A percentile compares a stretch with the other conserved stretches of the same genome.
Evolutionary conservation across 2,888 invertebrate species (phyloP).

Genomic region (Stictocephala bisonia): DNA sequence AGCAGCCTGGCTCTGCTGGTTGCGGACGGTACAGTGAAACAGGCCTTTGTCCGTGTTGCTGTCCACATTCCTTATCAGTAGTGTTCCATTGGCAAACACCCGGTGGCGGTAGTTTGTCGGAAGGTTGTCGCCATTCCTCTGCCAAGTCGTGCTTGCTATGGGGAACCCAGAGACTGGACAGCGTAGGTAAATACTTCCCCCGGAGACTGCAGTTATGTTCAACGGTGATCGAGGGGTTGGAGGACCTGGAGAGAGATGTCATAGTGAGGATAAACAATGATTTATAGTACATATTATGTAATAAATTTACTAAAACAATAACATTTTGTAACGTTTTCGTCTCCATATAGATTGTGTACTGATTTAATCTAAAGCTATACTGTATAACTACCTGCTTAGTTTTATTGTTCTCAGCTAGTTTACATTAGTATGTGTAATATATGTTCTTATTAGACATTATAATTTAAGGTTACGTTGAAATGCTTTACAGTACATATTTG

Average conservation of each 20-base stretch:
- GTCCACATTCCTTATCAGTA: conserved; percentile 65
- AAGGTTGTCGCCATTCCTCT: conserved; percentile 64
- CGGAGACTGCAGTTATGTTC: conserved; percentile 68
- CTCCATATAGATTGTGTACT: too few relatives aligned
- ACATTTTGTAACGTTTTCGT: too few relatives aligned
- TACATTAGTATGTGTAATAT: too few relatives aligned
- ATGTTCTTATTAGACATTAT: too few relatives aligned
- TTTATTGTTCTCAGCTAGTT: too few relatives aligned
- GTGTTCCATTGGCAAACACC: conserved; percentile 64
- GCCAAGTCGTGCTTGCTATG: conserved; percentile 66
- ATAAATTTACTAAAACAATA: too few relatives aligned
- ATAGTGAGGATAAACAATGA: too few relatives aligned
- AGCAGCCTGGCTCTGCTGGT: conserved; percentile 65
- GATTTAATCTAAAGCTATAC: too few relatives aligned
- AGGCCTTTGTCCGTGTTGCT: conserved; percentile 65
- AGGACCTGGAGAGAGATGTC: conserved; percentile 64
- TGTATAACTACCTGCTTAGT: too few relatives aligned
- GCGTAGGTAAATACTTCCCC: conserved; percentile 64
- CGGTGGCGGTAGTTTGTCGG: conserved; percentile 65
- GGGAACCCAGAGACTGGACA: conserved; percentile 70
- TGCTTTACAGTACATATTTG: too few relatives aligned
- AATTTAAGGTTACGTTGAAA: too few relatives aligned
- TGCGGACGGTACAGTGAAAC: conserved; percentile 66
- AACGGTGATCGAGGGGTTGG: conserved; percentile 66
- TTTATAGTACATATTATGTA: too few relatives aligned